Base-by-base conservation (phyloP, 2,888 invertebrate species). In the Syrphus vitripennis region DNA sequence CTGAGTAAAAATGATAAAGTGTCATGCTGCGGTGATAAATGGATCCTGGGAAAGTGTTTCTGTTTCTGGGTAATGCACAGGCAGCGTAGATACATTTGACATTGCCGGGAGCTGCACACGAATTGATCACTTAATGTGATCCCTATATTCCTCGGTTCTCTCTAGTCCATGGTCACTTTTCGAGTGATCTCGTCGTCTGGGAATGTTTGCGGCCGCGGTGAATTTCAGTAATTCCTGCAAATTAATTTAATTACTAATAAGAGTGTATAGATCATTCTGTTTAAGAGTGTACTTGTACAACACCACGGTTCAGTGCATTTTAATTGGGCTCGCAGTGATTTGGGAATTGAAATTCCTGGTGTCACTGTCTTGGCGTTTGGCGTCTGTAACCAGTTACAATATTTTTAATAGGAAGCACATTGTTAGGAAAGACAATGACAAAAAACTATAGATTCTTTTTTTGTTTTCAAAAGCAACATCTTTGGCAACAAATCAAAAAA, bases 241-340 rank as follows among this genome's bases (percentile, higher is more conserved):
- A 91, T 92, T 90, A 90, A 91, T 91, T 91, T 90, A 91, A 91
- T 90, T 91, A 90, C 90, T 91, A 90, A 90, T 90, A 90, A 91
- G 90, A 89, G 88, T 76, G 88, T 82, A 87, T 87, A 87, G 82
- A 86, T 86, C 86, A 86, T 82, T 82, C 42, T 53, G 72, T 67
- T 45, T 14, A 16, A 24, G 45, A 42, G 53, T 37, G 3, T n/a
- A 16, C 4, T n/a, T n/a, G 9, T 21, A 9, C 34, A 55, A 67
- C 81, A 76, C 79, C 9, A 87, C 74, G 91, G 92, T 91, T 91
- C 91, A 91, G 89, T 90, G 90, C 89, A 90, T 90, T 91, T 91
- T 92, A 91, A 92, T 91, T 92, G 91, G 91, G 88, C 87, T 88
- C 75, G 59, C 10, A 69, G 29, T 63, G 50, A 63, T 72, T 70